Conservation (phyloP, 2,113 vertebrate genomes). For the Epinephelus fuscoguttatus region DNA sequence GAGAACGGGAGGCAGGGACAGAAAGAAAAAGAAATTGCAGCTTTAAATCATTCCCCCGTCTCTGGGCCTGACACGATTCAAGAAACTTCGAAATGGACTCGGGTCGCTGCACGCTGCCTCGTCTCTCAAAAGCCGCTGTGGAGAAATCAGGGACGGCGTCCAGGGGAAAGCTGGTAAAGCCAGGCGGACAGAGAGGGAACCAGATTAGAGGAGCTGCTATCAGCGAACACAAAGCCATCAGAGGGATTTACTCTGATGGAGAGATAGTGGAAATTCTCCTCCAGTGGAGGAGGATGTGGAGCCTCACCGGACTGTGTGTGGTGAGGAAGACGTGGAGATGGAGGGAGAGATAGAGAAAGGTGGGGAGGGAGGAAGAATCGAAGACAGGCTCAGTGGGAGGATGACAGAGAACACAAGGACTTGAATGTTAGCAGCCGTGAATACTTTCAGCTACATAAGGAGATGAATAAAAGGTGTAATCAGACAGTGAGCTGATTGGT, state of each 20-base stretch:
- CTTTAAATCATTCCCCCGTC: not conserved
- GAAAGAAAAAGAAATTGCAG: not conserved
- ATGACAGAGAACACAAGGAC: not conserved
- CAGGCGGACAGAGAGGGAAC: not conserved
- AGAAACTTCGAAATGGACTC: not conserved
- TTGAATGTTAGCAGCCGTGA: not conserved
- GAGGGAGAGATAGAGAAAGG: not conserved
- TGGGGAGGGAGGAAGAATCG: not conserved
- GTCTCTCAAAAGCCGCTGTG: not conserved
- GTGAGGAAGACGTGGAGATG: not conserved
- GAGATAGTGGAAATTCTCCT: slow-evolving; percentile 9
- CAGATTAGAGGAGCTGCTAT: slow-evolving; percentile 18
- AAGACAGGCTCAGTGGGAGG: not conserved
- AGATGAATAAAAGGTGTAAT: not conserved
- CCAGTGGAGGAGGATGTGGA: not conserved
- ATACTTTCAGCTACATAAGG: too few relatives aligned
- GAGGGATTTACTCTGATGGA: slow-evolving; percentile 10
- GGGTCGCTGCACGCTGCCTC: not conserved
- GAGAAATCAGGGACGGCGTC: slow-evolving; percentile 3
- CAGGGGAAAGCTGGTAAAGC: not conserved
- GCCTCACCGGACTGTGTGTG: not conserved
- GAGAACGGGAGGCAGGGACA: too few relatives aligned
- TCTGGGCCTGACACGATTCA: not conserved
- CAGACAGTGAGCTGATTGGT: not conserved
- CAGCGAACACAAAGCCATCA: slow-evolving; percentile 17